Conservation (phyloP, 2,797 vertebrate genomes). For the Cryptoprocta ferox region DNA sequence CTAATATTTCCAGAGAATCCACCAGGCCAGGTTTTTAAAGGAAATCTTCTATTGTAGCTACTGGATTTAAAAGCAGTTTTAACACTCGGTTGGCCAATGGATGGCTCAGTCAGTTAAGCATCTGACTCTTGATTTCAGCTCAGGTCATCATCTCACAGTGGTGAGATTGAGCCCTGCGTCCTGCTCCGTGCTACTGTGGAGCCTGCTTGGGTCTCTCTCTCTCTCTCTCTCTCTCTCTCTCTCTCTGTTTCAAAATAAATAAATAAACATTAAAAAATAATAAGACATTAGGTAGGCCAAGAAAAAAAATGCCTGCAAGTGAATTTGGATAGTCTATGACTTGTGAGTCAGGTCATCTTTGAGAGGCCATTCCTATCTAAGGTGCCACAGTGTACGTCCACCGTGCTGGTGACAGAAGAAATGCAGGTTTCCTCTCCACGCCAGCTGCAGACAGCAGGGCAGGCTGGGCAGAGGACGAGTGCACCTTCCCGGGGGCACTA, state of each 20-base stretch:
- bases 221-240: no score
- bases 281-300: background rate
- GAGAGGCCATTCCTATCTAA: background rate
- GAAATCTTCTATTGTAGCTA: background rate
- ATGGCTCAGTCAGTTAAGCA: no score
- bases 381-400: accelerated
- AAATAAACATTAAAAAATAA: no score
- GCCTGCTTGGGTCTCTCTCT: no score
- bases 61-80: background rate
- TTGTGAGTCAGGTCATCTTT: background rate
- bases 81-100: no score
- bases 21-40: background rate
- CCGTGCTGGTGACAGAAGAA: background rate
- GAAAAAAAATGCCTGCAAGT: background rate
- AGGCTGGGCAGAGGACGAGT: background rate
- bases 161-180: no score
- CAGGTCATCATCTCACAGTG: no score
- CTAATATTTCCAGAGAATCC: background rate
- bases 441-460: background rate
- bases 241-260: no score
- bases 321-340: background rate
- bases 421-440: background rate
- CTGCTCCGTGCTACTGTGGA: no score
- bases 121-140: no score
- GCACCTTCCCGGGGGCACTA: background rate